Percentiles rank a stretch among this genome's conserved stretches.
Evolutionary conservation across 2,113 vertebrate genomes (phyloP).

Genomic region (Coturnix japonica): DNA sequence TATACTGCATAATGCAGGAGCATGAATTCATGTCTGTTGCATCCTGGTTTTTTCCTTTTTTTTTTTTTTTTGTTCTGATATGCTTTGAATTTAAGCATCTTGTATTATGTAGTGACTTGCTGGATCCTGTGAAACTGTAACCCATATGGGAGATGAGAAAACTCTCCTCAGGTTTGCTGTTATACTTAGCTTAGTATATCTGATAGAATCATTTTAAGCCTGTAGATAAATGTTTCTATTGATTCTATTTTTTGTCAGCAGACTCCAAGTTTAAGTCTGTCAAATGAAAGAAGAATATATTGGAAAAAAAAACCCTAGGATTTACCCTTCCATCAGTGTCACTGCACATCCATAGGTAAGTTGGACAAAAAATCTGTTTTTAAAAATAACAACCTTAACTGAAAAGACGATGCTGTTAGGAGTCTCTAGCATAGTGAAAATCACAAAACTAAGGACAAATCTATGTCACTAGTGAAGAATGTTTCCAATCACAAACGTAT

Average conservation of each 20-base stretch:
- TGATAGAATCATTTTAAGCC: not conserved
- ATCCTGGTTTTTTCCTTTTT: not conserved
- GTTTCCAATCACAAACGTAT: slow-evolving; percentile 38
- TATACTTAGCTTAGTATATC: not conserved
- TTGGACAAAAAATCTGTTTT: not conserved
- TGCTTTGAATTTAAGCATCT: not conserved
- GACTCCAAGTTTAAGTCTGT: not conserved
- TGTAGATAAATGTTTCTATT: not conserved
- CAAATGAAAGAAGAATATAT: not conserved
- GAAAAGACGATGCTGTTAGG: not conserved
- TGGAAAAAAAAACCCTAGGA: not conserved
- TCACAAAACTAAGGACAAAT: not conserved
- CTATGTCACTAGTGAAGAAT: slow-evolving; percentile 19
- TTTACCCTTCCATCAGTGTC: not conserved
- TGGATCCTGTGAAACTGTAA: not conserved
- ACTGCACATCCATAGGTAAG: not conserved
- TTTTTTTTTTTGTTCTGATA: not conserved
- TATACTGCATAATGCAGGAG: fast-evolving
- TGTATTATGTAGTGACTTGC: not conserved
- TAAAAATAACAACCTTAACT: not conserved
- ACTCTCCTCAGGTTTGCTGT: not conserved
- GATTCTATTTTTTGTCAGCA: not conserved
- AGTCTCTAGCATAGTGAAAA: not conserved
- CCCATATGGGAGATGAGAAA: not conserved
- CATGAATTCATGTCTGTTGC: not conserved